Evolutionary conservation across 2,888 invertebrate genomes (phyloP).

Genomic region (Cryptophagus acutangulus): DNA sequence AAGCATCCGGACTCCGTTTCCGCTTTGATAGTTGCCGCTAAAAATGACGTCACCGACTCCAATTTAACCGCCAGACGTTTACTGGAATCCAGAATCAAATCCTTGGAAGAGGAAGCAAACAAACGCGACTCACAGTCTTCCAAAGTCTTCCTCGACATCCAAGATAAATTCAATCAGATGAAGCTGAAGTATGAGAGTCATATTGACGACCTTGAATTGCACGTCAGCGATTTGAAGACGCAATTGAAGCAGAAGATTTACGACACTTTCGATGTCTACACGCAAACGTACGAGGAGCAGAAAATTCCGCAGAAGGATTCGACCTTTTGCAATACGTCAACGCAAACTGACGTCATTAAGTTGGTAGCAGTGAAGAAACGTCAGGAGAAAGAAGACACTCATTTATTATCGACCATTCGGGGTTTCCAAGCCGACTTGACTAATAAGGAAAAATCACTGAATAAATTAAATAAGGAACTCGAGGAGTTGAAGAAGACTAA

Average conservation of each 20-base stretch:
- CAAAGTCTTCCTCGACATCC: constrained; percentile 65
- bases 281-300: constrained; percentile 39
- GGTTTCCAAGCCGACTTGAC: constrained; percentile 70
- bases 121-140: constrained; percentile 68
- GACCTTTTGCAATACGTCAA: constrained; percentile 29
- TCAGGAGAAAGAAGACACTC: constrained; percentile 65
- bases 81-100: constrained; percentile 66
- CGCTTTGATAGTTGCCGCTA: constrained; percentile 60
- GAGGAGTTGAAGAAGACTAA: constrained; percentile 74
- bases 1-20: constrained; percentile 82
- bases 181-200: constrained; percentile 72
- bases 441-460: constrained; percentile 67
- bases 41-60: constrained; percentile 41
- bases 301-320: constrained; percentile 40
- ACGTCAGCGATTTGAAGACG: constrained; percentile 50
- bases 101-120: constrained; percentile 65
- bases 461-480: constrained; percentile 67
- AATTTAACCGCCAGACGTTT: constrained; percentile 55
- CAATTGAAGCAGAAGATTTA: constrained; percentile 40
- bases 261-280: constrained; percentile 49
- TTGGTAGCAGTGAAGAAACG: constrained; percentile 27
- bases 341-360: constrained; percentile 36
- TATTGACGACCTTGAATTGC: constrained; percentile 68
- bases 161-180: constrained; percentile 72
- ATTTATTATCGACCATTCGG: constrained; percentile 73